Conservation (phyloP, 2,113 vertebrate species). For the Tursiops truncatus region DNA sequence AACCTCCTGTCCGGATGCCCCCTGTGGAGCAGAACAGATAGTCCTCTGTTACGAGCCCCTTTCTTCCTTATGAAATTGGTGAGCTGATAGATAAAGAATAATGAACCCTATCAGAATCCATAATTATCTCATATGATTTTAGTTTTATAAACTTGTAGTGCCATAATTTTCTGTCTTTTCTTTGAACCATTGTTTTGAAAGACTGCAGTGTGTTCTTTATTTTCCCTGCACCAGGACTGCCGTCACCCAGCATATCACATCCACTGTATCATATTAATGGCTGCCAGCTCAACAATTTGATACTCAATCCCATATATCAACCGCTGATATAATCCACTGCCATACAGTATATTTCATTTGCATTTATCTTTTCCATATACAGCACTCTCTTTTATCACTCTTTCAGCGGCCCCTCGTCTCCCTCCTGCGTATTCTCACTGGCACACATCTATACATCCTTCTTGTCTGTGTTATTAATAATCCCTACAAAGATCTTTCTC, state of each 20-base stretch:
- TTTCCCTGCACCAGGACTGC: slow-evolving; percentile 50
- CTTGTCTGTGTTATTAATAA: slow-evolving; percentile 73
- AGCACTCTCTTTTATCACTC: slow-evolving; percentile 63
- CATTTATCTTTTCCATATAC: slow-evolving; percentile 76
- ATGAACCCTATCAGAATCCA: slow-evolving; percentile 67
- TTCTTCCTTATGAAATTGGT: not conserved
- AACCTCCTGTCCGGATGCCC: not conserved
- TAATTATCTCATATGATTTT: slow-evolving; percentile 71
- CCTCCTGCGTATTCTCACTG: slow-evolving; percentile 49
- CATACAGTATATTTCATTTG: slow-evolving; percentile 76
- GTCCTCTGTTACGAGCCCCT: not conserved
- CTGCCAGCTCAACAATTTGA: slow-evolving; percentile 75
- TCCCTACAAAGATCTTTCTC: slow-evolving; percentile 78
- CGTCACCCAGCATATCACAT: slow-evolving; percentile 60
- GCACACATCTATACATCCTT: slow-evolving; percentile 58
- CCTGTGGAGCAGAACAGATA: not conserved
- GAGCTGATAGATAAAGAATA: slow-evolving; percentile 66
- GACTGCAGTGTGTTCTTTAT: slow-evolving; percentile 61
- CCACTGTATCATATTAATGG: slow-evolving; percentile 77
- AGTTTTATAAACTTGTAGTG: slow-evolving; percentile 70
- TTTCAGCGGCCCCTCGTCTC: not conserved
- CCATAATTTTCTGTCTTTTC: slow-evolving; percentile 71
- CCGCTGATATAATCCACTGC: slow-evolving; percentile 71
- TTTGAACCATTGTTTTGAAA: slow-evolving; percentile 73
- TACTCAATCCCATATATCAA: slow-evolving; percentile 73